Percentiles rank a stretch among this genome's conserved stretches.
phyloP scores from a whole-genome alignment of 1,140 invertebrate genomes.

The Drosophila ficusphila region DNA sequence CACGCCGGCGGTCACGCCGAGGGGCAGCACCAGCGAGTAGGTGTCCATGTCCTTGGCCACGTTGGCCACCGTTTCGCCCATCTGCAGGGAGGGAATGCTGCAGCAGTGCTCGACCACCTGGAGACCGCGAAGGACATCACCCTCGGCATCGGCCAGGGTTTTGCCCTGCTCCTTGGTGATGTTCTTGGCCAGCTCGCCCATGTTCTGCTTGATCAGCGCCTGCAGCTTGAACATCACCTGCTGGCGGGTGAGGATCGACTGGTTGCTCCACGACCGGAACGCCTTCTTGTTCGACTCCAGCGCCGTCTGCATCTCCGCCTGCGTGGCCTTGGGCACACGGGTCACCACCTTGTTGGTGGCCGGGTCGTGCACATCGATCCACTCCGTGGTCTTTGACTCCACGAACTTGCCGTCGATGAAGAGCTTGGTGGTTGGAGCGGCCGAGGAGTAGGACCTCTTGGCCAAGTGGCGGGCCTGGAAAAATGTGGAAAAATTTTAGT shows the following conservation, averaged over 20 bases:
- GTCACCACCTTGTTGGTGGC: conserved; percentile 94
- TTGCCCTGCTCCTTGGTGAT: conserved; percentile 99
- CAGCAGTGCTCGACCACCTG: conserved; percentile 99
- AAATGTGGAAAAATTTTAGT: no score
- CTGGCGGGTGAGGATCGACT: conserved; percentile 96
- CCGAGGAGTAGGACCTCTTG: conserved; percentile 74
- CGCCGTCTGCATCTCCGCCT: conserved; percentile 95
- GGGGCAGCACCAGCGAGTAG: conserved; percentile 93
- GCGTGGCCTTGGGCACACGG: conserved; percentile 95
- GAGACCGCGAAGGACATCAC: conserved; percentile 98
- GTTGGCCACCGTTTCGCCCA: conserved; percentile 96
- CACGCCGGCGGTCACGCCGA: conserved; percentile 88
- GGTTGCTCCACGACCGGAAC: conserved; percentile 93
- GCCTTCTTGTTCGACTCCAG: conserved; percentile 93
- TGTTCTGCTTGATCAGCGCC: conserved; percentile 87
- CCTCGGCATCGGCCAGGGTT: conserved; percentile 98
- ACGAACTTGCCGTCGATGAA: conserved; percentile 98
- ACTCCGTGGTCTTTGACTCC: conserved; percentile 96
- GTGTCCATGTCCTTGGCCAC: conserved; percentile 98
- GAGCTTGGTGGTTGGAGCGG: conserved; percentile 91
- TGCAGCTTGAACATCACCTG: conserved; percentile 96
- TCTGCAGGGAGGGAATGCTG: conserved; percentile 94
- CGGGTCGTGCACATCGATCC: conserved; percentile 97
- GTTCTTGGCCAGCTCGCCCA: conserved; percentile 95
- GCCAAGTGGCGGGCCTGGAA: conserved; percentile 60